Conservation (phyloP, 2,888 invertebrate genomes). For the Hemaris fuciformis region DNA sequence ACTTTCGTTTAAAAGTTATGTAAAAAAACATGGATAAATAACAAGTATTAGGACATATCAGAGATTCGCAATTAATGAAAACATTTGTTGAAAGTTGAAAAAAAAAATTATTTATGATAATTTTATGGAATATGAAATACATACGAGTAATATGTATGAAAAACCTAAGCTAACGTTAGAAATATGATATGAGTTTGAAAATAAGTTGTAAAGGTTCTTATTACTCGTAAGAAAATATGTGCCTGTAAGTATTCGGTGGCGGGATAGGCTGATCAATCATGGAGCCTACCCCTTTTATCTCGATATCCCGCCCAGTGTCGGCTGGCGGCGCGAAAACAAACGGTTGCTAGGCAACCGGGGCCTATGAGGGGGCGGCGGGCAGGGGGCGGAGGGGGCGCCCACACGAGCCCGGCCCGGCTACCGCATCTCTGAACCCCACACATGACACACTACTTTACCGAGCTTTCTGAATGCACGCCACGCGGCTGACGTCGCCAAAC, state of each 20-base stretch:
- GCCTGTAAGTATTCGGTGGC: constrained; percentile 70
- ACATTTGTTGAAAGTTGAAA: too few relatives aligned
- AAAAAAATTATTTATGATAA: too few relatives aligned
- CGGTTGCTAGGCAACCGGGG: constrained; percentile 69
- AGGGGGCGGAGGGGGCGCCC: constrained; percentile 50
- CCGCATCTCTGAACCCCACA: constrained; percentile 64
- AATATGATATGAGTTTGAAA: not conserved
- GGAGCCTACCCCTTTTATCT: constrained; percentile 78
- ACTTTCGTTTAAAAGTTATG: too few relatives aligned
- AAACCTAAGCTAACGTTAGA: too few relatives aligned
- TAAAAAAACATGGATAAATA: too few relatives aligned
- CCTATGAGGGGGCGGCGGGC: not conserved
- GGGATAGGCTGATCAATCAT: constrained; percentile 81
- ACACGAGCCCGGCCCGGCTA: constrained; percentile 36
- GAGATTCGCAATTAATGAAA: too few relatives aligned
- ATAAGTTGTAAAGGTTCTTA: constrained; percentile 42
- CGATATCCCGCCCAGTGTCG: constrained; percentile 60
- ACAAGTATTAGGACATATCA: too few relatives aligned
- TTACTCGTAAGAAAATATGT: constrained; percentile 42
- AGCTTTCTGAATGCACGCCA: constrained; percentile 10
- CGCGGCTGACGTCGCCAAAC: not conserved
- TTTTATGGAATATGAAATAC: too few relatives aligned
- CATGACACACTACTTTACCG: constrained; percentile 49
- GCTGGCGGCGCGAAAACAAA: constrained; percentile 74
- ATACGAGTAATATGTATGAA: too few relatives aligned